These are phyloP conservation scores for Poecilia gillii DNA, from an alignment of 2,797 vertebrate species.

Conservation along the genomic window DNA sequence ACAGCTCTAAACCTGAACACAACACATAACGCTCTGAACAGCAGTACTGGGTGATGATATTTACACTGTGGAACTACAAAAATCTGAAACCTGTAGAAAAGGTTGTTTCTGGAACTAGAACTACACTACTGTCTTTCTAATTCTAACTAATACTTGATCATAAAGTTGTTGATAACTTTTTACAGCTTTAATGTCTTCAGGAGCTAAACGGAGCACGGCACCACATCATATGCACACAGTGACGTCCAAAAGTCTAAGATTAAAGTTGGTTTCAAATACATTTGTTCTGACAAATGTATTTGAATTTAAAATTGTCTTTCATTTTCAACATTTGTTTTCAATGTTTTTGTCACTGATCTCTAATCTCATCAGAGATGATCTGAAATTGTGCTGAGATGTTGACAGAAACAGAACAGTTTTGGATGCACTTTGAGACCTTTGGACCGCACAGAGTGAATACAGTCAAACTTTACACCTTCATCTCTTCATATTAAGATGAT, in stretches of 20 bases:
- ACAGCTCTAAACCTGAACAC: background rate
- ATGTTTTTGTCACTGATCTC: background rate
- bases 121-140: background rate
- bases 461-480: background rate
- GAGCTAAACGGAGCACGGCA: background rate
- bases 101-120: background rate
- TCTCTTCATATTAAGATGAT: constrained; percentile 37
- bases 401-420: background rate
- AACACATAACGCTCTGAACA: background rate
- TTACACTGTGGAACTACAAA: background rate
- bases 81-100: too few species aligned
- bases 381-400: background rate
- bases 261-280: background rate
- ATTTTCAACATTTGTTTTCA: background rate
- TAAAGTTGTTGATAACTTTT: background rate
- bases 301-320: background rate
- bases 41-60: background rate
- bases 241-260: background rate
- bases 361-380: background rate
- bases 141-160: background rate
- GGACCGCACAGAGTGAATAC: background rate
- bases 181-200: background rate
- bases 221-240: background rate
- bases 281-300: background rate
- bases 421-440: background rate